These are phyloP conservation scores for Sebastolobus altivelis DNA, from an alignment of 2,797 vertebrate species.

Conservation along the genomic window DNA sequence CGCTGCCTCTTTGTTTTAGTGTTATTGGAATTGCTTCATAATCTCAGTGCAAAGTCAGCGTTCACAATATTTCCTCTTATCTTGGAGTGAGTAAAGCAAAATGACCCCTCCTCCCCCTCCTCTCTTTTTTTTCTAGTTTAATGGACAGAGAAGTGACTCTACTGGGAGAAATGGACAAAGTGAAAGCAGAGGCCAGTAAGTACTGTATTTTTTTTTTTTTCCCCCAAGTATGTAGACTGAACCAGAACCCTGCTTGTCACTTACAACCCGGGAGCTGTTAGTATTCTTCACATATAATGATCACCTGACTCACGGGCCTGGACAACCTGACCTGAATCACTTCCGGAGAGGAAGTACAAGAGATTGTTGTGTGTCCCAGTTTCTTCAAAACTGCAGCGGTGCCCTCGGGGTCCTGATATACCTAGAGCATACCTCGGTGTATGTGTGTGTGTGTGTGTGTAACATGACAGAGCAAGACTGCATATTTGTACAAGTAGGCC, in stretches of 20 bases:
- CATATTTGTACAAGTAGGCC: constrained; percentile 83
- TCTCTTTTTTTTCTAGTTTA: constrained; percentile 82
- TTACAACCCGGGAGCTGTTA: constrained; percentile 31
- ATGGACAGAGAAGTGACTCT: constrained; percentile 97
- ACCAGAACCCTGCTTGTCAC: constrained; percentile 18
- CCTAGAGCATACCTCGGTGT: constrained; percentile 36
- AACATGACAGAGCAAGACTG: constrained; percentile 78
- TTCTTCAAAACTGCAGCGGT: constrained; percentile 42
- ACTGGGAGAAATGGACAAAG: constrained; percentile 96
- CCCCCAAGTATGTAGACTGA: constrained; percentile 13
- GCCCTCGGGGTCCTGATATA: constrained; percentile 41
- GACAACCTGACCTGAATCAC: constrained; percentile 62
- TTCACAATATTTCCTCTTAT: constrained; percentile 32
- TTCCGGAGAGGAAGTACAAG: constrained; percentile 38
- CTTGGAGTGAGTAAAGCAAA: constrained; percentile 16
- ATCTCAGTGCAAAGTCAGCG: constrained; percentile 31
- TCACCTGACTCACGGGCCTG: constrained; percentile 52
- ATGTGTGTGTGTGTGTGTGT: constrained; percentile 39
- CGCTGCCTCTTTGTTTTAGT: neutral
- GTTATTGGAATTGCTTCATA: constrained; percentile 10
- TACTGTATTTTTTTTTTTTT: constrained; percentile 31
- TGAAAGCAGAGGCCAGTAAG: constrained; percentile 97
- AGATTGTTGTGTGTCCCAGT: constrained; percentile 59
- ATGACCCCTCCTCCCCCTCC: neutral
- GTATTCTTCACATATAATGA: constrained; percentile 51